A percentile compares a stretch with the other conserved stretches of the same genome.
phyloP scores from a whole-genome alignment of 2,113 vertebrate genomes.

The Pangasianodon hypophthalmus region DNA sequence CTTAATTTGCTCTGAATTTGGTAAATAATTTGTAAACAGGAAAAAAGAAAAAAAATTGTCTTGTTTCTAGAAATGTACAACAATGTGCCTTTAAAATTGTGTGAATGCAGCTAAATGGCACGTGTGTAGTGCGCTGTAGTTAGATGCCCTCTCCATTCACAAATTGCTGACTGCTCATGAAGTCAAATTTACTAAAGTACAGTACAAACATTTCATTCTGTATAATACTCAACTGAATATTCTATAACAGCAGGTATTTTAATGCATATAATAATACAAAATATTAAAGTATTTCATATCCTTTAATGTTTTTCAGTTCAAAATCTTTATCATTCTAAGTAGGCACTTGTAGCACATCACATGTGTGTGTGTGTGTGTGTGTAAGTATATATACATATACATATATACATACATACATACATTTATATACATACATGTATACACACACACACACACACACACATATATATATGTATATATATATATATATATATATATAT shows the following conservation, averaged over 20 bases:
- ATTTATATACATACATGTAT: no score
- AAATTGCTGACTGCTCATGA: conserved; percentile 37
- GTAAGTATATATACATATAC: no score
- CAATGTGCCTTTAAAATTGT: conserved; percentile 59
- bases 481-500: no score
- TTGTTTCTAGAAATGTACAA: conserved; percentile 68
- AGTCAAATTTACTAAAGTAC: conserved; percentile 44
- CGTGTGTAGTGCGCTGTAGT: background rate
- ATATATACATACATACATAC: no score
- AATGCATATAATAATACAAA: background rate
- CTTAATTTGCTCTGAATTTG: background rate
- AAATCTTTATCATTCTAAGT: background rate
- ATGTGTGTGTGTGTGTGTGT: background rate
- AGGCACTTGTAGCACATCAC: background rate
- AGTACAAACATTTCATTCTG: background rate
- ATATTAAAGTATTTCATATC: background rate
- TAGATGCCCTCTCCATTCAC: conserved; percentile 10
- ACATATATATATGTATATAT: no score
- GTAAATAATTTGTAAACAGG: background rate
- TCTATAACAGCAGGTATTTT: background rate
- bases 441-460: no score
- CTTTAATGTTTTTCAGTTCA: background rate
- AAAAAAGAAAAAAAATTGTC: background rate
- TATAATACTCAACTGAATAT: background rate
- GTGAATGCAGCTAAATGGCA: conserved; percentile 42